These are phyloP conservation scores for Hypolimnas misippus DNA, from an alignment of 2,888 invertebrate species.

Conservation along the genomic window DNA sequence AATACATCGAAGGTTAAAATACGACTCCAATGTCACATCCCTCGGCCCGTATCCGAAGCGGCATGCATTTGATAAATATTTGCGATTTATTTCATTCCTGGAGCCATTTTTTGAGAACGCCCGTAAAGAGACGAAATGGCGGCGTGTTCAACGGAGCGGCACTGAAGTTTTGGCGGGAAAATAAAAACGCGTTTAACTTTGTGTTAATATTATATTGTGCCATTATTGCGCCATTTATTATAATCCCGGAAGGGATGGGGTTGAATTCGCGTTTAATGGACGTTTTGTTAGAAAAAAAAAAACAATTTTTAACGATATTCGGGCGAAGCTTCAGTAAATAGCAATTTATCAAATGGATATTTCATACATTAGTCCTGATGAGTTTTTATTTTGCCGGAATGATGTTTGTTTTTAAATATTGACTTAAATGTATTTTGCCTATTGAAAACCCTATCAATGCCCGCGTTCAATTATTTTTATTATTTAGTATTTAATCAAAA, in stretches of 20 bases:
- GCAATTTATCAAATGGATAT: slow-evolving; percentile 37
- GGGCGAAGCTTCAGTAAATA: slow-evolving; percentile 40
- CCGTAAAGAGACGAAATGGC: slow-evolving; percentile 69
- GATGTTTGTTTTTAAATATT: slow-evolving; percentile 5
- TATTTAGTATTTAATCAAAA: not conserved
- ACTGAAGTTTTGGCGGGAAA: slow-evolving; percentile 75
- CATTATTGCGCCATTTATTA: slow-evolving; percentile 83
- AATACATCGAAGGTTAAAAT: not conserved
- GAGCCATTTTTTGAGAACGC: slow-evolving; percentile 72
- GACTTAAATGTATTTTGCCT: not conserved
- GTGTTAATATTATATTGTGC: slow-evolving; percentile 84
- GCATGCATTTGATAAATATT: slow-evolving; percentile 77
- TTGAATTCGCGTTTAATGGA: slow-evolving; percentile 79
- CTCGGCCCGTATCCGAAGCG: slow-evolving; percentile 52
- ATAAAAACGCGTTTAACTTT: slow-evolving; percentile 83
- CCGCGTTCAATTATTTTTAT: not conserved
- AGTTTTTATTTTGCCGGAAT: slow-evolving; percentile 11
- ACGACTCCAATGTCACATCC: slow-evolving; percentile 44
- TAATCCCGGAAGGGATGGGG: slow-evolving; percentile 81
- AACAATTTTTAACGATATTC: slow-evolving; percentile 75
- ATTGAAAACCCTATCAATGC: not conserved
- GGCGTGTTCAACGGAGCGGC: slow-evolving; percentile 63
- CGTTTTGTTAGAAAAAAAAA: slow-evolving; percentile 79
- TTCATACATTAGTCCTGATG: slow-evolving; percentile 23
- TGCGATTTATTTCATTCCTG: slow-evolving; percentile 75